Evolutionary conservation across 2,797 vertebrate species (phyloP).

Genomic region (Cyclura pinguis): DNA sequence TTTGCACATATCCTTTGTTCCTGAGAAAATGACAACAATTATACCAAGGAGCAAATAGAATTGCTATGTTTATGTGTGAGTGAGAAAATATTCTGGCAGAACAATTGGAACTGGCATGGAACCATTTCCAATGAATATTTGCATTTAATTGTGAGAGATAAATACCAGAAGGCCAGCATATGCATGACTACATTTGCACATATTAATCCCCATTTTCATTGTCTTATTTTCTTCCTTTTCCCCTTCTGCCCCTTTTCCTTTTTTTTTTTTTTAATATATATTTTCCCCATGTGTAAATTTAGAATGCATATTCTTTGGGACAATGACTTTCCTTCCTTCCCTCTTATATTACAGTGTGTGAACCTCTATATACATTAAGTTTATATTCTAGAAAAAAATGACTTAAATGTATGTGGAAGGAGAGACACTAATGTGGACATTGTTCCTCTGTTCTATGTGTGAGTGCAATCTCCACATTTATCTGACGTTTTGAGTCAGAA

Average conservation of each 20-base stretch:
- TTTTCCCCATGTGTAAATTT: not conserved
- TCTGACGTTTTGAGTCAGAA: no score
- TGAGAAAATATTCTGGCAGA: constrained; percentile 40
- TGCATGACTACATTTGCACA: constrained; percentile 19
- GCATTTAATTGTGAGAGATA: constrained; percentile 26
- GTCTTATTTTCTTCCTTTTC: not conserved
- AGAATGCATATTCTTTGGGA: not conserved
- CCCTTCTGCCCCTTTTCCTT: not conserved
- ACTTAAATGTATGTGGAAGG: not conserved
- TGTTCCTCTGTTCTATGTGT: not conserved
- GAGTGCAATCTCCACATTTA: no score
- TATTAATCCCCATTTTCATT: not conserved
- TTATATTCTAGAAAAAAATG: not conserved
- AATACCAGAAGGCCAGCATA: not conserved
- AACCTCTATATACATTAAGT: not conserved
- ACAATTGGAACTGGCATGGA: constrained; percentile 35
- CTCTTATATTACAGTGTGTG: not conserved
- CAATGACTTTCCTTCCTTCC: not conserved
- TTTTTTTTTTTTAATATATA: no score
- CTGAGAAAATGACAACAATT: constrained; percentile 26
- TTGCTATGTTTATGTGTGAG: constrained; percentile 32
- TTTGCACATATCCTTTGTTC: constrained; percentile 37
- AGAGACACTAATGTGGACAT: not conserved
- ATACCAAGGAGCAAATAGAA: constrained; percentile 39
- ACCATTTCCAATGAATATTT: constrained; percentile 26